Evolutionary conservation across 2,113 vertebrate species (phyloP).

Genomic region (Pan troglodytes): DNA sequence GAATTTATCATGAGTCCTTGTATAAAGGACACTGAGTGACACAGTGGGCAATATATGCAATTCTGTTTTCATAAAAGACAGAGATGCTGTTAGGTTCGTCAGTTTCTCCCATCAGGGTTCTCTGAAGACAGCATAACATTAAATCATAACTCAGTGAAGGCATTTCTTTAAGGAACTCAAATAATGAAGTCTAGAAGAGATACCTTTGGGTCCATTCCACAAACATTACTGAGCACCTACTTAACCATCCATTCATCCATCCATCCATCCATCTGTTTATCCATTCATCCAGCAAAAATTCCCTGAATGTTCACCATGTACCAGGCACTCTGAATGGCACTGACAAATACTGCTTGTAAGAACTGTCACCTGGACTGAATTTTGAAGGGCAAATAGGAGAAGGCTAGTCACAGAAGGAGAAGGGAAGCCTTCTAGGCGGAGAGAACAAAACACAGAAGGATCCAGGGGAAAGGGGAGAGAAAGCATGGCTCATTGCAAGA

Average conservation of each 20-base stretch:
- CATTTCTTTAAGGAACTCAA: constrained; percentile 56
- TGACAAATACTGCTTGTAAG: background rate
- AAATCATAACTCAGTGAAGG: constrained; percentile 62
- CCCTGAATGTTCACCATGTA: background rate
- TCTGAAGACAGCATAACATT: constrained; percentile 61
- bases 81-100: constrained; percentile 63
- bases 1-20: constrained; percentile 76
- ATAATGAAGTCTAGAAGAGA: constrained; percentile 54
- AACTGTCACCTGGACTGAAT: background rate
- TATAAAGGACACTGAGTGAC: constrained; percentile 76
- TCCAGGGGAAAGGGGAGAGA: background rate
- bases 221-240: constrained; percentile 21
- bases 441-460: background rate
- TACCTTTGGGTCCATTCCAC: constrained; percentile 38
- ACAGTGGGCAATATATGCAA: constrained; percentile 74
- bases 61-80: constrained; percentile 74
- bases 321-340: background rate
- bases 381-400: constrained; percentile 48
- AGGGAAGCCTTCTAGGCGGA: background rate
- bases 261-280: background rate
- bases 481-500: background rate
- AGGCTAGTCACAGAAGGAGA: background rate
- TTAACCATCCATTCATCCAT: background rate
- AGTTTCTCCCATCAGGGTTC: constrained; percentile 65
- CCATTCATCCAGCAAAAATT: background rate